Base-by-base conservation (phyloP, 1,140 invertebrate genomes). In the Lepidotrigona ventralis region DNA sequence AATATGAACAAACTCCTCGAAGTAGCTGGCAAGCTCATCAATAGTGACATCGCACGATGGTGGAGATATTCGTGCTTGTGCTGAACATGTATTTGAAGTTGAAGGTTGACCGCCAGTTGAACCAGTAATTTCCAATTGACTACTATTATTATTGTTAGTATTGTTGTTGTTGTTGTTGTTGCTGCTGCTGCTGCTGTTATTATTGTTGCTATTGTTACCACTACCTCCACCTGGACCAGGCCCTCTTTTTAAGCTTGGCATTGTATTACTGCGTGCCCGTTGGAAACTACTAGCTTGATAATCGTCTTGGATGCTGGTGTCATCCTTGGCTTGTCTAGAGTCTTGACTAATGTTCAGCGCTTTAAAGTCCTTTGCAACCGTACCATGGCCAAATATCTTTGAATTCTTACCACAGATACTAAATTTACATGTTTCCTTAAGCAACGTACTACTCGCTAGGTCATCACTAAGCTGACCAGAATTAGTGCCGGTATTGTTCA, bases 1-100 rank as follows among this genome's bases (percentile, higher is more conserved):
- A 95, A 99, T 98, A 95, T 98, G 97, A 80, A 98, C 97, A 92
- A 97, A 96, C 87, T 97, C 97, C 93, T 99, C 98, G 92, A 98
- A 98, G 93, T 99, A 99, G 91, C 97, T 97, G 74, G 98, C 98
- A 87, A 99, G 94, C 94, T 98, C 98, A 91, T 98, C 97, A 88
- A 98, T 98, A 66, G 97, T 98, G 64, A 98, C 96, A 93, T 97
- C 96, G 92, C 96, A 96, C 4, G 91, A 88, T 23, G 96, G 95
- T 66, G 96, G 95, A 78, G 95, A 94, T 93, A 94, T 94, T 88
- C 94, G 92, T 72, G 95, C 95, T 86, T 95, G 95, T n/a, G 93
- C 92, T 8, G 95, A 95, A 89, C 95, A 95, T 26, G 94, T 94
- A 85, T 91, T 94, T 39, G 93, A 90, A 71, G 82, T 88, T 5